Evolutionary conservation across 1,140 invertebrate species (phyloP), one percentile per base, ranked within the genome.

Genomic region (Drosophila grimshawi): DNA sequence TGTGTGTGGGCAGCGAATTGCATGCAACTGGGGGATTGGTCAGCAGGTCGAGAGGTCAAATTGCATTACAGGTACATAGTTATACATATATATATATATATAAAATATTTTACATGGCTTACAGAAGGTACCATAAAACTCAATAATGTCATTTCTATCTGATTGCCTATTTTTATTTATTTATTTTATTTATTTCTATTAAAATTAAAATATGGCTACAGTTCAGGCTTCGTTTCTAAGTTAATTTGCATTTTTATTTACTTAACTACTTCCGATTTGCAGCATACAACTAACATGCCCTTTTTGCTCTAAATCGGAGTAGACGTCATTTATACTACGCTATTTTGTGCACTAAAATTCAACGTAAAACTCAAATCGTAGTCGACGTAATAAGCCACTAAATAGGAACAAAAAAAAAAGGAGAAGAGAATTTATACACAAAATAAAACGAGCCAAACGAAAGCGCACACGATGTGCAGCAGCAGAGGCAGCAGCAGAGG

Each of bases 391-490:
- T 53, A 55, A 30, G 59, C 27, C 59, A 55, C 63, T 30, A 33
- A 67, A 53, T 7, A 11, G 46, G 45, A 57, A 27, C 45, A 35
- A 30, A 30, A 69, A 7, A 27, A 62, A 64, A 45, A 57, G 19
- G 19, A 19, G 19, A 19, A 19, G 19, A 45, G 29, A 65, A 37
- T 67, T 68, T 76, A 56, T 52, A 60, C 63, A 66, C 67, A 53
- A 41, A 51, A 56, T 68, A 67, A 64, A 65, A 43, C 55, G 49
- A 46, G 49, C 29, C 65, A 56, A 73, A 49, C 46, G 49, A 46
- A 71, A 72, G 48, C 61, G 51, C 55, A 62, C 55, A 45, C 59
- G 62, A 73, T 64, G 53, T 78, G 65, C 48, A 69, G 51, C 55
- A 46, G 45, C 6, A 51, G 53, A 5, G 7, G 29, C 33, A 48